Evolutionary conservation across 1,140 invertebrate species (phyloP), one percentile per base, ranked within the genome.

Genomic region (Charaxes varanes): DNA sequence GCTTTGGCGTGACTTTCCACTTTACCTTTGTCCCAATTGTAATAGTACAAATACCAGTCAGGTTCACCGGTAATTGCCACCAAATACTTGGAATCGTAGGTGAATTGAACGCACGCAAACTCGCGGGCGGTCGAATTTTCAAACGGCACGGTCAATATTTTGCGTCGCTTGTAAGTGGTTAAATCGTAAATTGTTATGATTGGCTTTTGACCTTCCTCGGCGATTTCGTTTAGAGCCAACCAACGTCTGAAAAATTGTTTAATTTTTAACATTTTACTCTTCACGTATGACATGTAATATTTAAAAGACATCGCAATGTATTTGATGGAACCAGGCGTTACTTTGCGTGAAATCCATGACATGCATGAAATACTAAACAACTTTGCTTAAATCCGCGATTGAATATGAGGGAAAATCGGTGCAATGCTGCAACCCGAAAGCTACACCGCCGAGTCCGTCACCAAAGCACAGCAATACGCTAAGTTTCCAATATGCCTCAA

Each of bases 1-100:
- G 91, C 86, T 72, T 92, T 92, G 1, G 88, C 87, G 31, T 88
- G 88, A 33, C 91, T 93, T 56, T 94, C 90, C 1, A 96, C 85
- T 76, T 93, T 93, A 1, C 90, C 90, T 70, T 92, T 94, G 53
- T 95, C 93, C 90, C 92, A 94, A 59, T 91, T 91, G 73, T 92
- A 97, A 66, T 90, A 91, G 32, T 94, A 86, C 67, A 96, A 86
- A 12, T 87, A 90, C 87, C 90, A 95, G 60, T 95, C 93, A 0
- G 93, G 92, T 48, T 90, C 89, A 6, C 91, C 92, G 0, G 91
- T 91, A 15, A 95, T 88, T 0, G 90, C 91, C 13, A 92, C 89
- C 6, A 97, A 69, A 63, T 91, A 90, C 68, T 92, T 92, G 6
- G 88, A 91, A 58, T 96, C 94, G 35, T 86, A 90, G 3, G 92